Conservation (phyloP, 2,888 invertebrate species). For the Bombylius major region DNA sequence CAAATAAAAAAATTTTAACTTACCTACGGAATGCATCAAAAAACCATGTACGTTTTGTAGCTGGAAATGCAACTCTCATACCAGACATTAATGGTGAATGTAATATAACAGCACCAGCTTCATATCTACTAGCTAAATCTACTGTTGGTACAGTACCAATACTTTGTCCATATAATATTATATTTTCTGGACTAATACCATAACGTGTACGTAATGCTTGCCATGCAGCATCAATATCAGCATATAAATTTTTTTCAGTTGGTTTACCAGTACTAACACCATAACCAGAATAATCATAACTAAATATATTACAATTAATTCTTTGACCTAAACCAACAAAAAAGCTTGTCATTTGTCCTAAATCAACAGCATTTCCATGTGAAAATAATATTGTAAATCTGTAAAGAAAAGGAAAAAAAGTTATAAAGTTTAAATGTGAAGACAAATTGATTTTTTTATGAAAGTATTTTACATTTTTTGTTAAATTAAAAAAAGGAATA, state of each 20-base stretch:
- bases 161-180: slow-evolving; percentile 90
- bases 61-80: slow-evolving; percentile 92
- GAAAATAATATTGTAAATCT: slow-evolving; percentile 86
- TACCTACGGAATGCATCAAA: slow-evolving; percentile 94
- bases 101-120: slow-evolving; percentile 82
- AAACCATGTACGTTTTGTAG: slow-evolving; percentile 88
- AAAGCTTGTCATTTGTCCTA: slow-evolving; percentile 93
- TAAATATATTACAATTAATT: slow-evolving; percentile 91
- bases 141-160: slow-evolving; percentile 94
- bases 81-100: slow-evolving; percentile 94
- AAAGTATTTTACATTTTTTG: no score
- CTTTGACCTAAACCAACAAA: slow-evolving; percentile 82
- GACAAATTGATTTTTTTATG: no score
- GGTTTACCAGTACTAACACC: slow-evolving; percentile 84
- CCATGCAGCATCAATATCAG: slow-evolving; percentile 90
- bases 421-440: not conserved
- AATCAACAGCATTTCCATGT: slow-evolving; percentile 91
- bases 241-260: slow-evolving; percentile 90
- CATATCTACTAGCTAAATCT: slow-evolving; percentile 76
- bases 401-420: not conserved
- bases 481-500: no score
- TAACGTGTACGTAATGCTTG: slow-evolving; percentile 65
- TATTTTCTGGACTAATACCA: slow-evolving; percentile 79
- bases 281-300: slow-evolving; percentile 80
- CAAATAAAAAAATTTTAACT: slow-evolving; percentile 16